Conservation (phyloP, 2,888 invertebrate genomes). For the Polyommatus iphigenia region DNA sequence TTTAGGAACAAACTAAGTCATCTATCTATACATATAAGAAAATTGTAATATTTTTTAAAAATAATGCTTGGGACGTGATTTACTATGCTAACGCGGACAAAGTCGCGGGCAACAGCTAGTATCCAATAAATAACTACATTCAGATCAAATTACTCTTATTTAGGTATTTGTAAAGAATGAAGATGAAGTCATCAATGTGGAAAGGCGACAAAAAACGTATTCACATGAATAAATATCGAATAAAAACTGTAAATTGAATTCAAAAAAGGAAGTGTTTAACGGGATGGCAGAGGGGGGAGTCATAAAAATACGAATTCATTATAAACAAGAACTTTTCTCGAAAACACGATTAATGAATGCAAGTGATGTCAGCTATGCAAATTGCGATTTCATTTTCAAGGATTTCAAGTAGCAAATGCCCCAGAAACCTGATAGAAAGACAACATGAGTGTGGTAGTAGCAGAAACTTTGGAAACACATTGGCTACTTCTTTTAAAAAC, state of each 20-base stretch:
- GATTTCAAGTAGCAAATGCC: conserved; percentile 39
- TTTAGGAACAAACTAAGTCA: no score
- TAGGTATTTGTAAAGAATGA: background rate
- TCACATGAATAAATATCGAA: conserved; percentile 6
- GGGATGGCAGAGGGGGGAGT: background rate
- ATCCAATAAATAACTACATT: no score
- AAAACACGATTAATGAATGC: conserved; percentile 11
- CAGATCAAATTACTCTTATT: no score
- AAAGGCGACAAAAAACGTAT: background rate
- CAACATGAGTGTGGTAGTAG: no score
- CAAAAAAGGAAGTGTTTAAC: conserved; percentile 7
- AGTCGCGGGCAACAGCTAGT: no score
- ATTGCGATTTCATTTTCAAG: conserved; percentile 38
- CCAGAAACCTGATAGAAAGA: conserved; percentile 40
- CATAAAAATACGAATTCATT: conserved; percentile 31
- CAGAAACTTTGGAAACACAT: no score
- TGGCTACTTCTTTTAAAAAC: no score
- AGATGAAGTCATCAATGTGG: conserved; percentile 9
- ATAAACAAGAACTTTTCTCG: background rate
- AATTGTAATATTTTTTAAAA: no score
- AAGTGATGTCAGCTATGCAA: conserved; percentile 20
- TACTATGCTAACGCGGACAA: no score
- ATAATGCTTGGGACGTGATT: no score
- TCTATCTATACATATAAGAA: no score
- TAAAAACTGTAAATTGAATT: conserved; percentile 6